Evolutionary conservation across 1,140 invertebrate genomes (phyloP).

Genomic region (Orchestia grillus): DNA sequence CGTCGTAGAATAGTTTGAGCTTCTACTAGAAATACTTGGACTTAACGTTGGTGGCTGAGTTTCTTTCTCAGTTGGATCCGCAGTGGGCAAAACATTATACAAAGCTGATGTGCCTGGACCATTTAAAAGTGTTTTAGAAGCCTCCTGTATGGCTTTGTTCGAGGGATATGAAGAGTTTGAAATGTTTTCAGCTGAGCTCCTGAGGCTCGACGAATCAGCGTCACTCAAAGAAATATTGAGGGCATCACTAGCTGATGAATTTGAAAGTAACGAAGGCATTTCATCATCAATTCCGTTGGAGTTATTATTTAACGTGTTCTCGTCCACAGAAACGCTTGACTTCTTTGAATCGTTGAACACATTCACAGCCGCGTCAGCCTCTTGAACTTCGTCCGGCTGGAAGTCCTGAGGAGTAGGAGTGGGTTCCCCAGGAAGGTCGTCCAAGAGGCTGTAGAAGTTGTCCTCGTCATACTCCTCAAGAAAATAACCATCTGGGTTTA

Average conservation of each 20-base stretch:
- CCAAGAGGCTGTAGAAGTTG: background rate
- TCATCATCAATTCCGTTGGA: background rate
- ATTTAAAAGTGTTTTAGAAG: background rate
- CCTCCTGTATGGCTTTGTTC: background rate
- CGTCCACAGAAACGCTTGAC: background rate
- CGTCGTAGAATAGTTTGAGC: background rate
- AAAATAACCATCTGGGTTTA: slow-evolving; percentile 28
- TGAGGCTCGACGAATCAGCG: background rate
- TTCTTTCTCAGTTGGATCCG: background rate
- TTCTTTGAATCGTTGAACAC: background rate
- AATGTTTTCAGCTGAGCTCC: background rate
- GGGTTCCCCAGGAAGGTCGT: background rate
- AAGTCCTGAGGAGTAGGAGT: background rate
- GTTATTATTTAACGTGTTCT: background rate
- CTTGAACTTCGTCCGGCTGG: background rate
- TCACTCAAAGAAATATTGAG: background rate
- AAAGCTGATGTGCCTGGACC: background rate
- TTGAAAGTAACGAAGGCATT: background rate
- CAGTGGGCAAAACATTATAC: background rate
- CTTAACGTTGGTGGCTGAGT: background rate
- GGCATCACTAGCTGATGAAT: background rate
- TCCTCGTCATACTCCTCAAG: slow-evolving; percentile 34
- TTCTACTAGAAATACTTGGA: background rate
- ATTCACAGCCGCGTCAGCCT: background rate
- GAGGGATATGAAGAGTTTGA: background rate